These are phyloP conservation scores for Propithecus perrieri DNA, from an alignment of 2,797 vertebrate genomes.

Conservation along the genomic window DNA sequence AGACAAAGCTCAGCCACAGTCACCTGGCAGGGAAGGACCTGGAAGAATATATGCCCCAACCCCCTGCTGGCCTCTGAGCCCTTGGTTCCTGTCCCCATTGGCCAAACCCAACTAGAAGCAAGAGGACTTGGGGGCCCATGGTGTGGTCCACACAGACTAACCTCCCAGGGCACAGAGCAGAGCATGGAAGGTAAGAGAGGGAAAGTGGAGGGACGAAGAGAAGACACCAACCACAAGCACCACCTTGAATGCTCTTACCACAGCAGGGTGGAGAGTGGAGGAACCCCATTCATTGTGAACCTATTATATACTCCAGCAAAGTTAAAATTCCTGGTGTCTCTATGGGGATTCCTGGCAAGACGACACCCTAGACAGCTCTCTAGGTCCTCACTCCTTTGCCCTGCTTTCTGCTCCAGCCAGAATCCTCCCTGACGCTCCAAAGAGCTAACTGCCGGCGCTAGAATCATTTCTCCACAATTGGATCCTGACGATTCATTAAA, in stretches of 20 bases:
- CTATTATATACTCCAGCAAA: neutral
- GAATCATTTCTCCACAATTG: slow-evolving; percentile 30
- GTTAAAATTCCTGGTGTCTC: neutral
- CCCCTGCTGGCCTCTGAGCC: neutral
- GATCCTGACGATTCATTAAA: slow-evolving; percentile 42
- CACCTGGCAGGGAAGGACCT: neutral
- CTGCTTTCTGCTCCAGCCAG: neutral
- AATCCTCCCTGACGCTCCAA: neutral
- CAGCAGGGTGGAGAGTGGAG: rapidly evolving
- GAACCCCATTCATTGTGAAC: neutral
- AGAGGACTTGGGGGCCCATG: neutral
- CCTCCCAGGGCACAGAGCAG: neutral
- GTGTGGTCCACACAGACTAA: neutral
- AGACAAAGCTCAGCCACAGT: neutral
- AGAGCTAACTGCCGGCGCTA: neutral
- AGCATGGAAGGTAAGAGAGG: neutral
- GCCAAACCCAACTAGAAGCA: neutral
- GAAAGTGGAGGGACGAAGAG: neutral
- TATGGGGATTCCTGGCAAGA: neutral
- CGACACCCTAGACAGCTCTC: neutral
- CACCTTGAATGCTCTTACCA: neutral
- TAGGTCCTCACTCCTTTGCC: neutral
- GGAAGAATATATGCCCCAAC: neutral
- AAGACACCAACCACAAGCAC: neutral
- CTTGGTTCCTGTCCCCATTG: neutral